Base-by-base conservation (phyloP, 2,797 vertebrate genomes). In the Phaenicophaeus curvirostris region DNA sequence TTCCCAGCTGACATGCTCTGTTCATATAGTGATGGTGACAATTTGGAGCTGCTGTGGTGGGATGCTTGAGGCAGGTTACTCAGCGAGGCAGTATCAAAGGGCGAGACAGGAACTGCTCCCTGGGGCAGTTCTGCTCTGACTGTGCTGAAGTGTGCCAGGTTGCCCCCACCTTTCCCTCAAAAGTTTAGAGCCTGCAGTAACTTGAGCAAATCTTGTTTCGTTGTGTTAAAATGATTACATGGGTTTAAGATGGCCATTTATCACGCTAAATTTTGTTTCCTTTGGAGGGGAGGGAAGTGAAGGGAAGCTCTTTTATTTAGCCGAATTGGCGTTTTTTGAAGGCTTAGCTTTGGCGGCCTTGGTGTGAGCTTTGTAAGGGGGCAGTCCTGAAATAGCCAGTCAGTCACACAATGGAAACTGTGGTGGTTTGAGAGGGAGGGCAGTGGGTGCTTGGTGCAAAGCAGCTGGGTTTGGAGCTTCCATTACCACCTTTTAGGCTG, bases 131-230 rank as follows among this genome's bases (percentile, higher is more conserved):
- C 50, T 81, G 87, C 77, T 58, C 59, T 66, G 86, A 17, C 18
- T 41, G 46, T 69, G 81, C 69, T 76, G 37, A 66, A 68, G 62
- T 3, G 5, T 33, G 41, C 59, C 82, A 41, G 71, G 48, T 61
- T 1, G 0, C 28, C 76, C 37, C 73, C 2, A 3, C 73, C 51
- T 83, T 72, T 74, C 0, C 0, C 73, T 86, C 33, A 20, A 3
- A 89, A 95, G 73, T 91, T 96, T 59, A 93, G 73, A 91, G 92
- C 93, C 83, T 93, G 69, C n/a, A 92, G 93, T 93, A 76, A 88
- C 89, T 93, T 2, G 5, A 79, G 55, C 28, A 93, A 96, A 91
- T 91, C 91, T 94, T 21, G 57, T 94, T 96, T 93, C 50, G 2
- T 89, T 90, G 83, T 1, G 13, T 74, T 93, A 90, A 87, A 92